These are phyloP conservation scores for Paralvinella palmiformis DNA, from an alignment of 1,140 invertebrate species.

Conservation along the genomic window DNA sequence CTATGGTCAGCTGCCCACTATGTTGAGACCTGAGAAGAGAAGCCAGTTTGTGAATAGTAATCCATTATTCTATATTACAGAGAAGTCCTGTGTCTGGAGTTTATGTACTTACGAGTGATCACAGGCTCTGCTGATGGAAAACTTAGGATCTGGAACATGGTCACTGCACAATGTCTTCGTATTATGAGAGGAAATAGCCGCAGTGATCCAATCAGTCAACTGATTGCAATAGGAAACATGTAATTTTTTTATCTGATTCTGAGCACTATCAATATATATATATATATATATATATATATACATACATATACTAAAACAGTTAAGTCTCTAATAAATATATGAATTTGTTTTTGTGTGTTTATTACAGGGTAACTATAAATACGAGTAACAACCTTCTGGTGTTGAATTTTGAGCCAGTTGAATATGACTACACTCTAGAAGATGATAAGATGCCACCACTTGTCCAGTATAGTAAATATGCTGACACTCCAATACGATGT, in stretches of 20 bases:
- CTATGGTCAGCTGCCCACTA: no score
- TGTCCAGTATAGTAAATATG: constrained; percentile 40
- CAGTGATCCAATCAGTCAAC: constrained; percentile 44
- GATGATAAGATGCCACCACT: constrained; percentile 42
- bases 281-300: no score
- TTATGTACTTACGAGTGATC: constrained; percentile 45
- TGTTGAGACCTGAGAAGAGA: no score
- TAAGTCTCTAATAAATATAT: no score
- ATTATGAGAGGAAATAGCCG: constrained; percentile 50
- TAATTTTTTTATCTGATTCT: no score
- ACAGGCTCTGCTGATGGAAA: constrained; percentile 49
- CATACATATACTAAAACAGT: no score
- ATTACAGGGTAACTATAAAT: constrained; percentile 46
- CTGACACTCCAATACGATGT: constrained; percentile 35
- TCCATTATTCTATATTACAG: no score
- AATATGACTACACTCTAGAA: constrained; percentile 45
- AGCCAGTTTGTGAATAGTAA: no score
- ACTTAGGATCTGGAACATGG: constrained; percentile 49
- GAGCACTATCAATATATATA: no score
- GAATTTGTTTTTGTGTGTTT: constrained; percentile 14
- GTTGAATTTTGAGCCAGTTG: constrained; percentile 46
- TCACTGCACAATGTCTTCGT: constrained; percentile 47
- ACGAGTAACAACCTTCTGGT: constrained; percentile 44
- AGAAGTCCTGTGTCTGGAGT: constrained; percentile 44
- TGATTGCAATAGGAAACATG: constrained; percentile 43